Conservation (phyloP, 2,797 vertebrate genomes). For the Cynodonichthys magdalenae region DNA sequence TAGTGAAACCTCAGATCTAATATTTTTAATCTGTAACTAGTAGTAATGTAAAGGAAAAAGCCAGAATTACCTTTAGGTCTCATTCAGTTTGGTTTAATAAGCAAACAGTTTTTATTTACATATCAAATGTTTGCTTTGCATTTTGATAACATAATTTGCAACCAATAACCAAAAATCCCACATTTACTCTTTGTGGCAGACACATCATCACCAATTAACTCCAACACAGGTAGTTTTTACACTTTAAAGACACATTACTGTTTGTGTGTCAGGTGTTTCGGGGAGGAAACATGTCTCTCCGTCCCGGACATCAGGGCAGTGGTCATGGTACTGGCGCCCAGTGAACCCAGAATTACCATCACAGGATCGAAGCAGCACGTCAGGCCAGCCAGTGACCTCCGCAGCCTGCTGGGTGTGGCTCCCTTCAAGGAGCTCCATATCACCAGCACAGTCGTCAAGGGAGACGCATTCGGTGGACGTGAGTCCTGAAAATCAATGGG, state of each 20-base stretch:
- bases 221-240: not conserved
- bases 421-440: constrained; percentile 95
- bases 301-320: constrained; percentile 91
- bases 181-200: too few species aligned
- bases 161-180: not conserved
- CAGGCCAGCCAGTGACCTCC: constrained; percentile 87
- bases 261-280: constrained; percentile 88
- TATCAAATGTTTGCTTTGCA: not conserved
- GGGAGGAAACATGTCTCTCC: constrained; percentile 93
- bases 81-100: not conserved
- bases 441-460: constrained; percentile 90
- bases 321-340: constrained; percentile 92
- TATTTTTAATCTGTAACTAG: too few species aligned
- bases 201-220: not conserved
- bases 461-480: constrained; percentile 82
- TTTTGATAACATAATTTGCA: too few species aligned
- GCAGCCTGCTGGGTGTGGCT: constrained; percentile 82
- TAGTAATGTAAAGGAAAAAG: not conserved
- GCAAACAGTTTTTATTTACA: not conserved
- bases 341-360: constrained; percentile 94
- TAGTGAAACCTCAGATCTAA: too few species aligned
- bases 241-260: not conserved
- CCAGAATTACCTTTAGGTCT: not conserved
- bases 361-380: constrained; percentile 88
- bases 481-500: constrained; percentile 36